Conservation (phyloP, 2,888 invertebrate genomes). For the Empis stercorea region DNA sequence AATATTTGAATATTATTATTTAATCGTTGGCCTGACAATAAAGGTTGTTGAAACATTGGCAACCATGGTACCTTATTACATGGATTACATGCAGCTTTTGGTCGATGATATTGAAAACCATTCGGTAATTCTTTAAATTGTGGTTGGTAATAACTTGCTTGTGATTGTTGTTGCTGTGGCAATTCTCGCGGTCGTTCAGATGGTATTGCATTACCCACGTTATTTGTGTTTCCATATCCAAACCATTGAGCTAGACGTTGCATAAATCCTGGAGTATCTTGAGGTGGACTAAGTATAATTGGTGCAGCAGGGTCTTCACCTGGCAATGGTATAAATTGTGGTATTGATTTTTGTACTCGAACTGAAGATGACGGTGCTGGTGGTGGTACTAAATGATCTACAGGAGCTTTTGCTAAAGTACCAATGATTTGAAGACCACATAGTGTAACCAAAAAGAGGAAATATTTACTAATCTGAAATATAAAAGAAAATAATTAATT, state of each 20-base stretch:
- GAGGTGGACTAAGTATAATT: conserved; percentile 7
- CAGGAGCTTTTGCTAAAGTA: conserved; percentile 16
- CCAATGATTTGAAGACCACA: not conserved
- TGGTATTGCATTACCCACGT: not conserved
- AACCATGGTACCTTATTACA: conserved; percentile 75
- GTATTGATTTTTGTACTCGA: not conserved
- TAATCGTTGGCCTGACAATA: conserved; percentile 5
- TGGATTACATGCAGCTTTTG: conserved; percentile 53
- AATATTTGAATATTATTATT: conserved; percentile 1
- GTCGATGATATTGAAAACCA: conserved; percentile 19
- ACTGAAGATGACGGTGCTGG: conserved; percentile 14
- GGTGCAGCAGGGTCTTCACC: conserved; percentile 6
- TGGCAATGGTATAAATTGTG: not conserved
- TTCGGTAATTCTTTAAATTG: conserved; percentile 13
- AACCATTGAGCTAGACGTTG: conserved; percentile 35
- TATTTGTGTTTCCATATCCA: conserved; percentile 22
- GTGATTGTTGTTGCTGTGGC: conserved; percentile 14
- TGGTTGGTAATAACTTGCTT: conserved; percentile 10
- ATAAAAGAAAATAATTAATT: not conserved
- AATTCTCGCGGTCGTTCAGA: not conserved
- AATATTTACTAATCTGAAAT: conserved; percentile 8
- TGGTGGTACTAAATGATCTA: conserved; percentile 30
- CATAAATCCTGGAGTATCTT: conserved; percentile 27
- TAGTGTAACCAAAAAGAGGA: not conserved
- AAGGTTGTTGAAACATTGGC: conserved; percentile 41